phyloP scores from a whole-genome alignment of 1,140 invertebrate species.

The Panagrolaimus sp. region DNA sequence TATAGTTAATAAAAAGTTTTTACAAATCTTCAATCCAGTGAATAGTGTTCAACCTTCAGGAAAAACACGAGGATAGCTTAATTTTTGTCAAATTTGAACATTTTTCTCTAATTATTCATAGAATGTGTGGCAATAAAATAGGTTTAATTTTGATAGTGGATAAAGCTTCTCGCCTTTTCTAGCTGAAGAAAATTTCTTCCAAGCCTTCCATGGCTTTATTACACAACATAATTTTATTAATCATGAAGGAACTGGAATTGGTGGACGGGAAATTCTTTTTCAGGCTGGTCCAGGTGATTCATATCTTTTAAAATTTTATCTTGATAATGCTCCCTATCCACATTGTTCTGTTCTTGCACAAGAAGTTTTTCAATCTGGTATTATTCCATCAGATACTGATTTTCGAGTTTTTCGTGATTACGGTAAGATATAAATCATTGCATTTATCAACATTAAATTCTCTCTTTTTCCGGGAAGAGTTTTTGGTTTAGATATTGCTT shows the following conservation, averaged over 20 bases:
- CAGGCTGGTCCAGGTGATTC: conserved; percentile 80
- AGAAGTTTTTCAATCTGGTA: conserved; percentile 84
- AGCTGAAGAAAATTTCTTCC: conserved; percentile 60
- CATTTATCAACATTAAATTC: too few relatives aligned
- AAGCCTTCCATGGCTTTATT: conserved; percentile 86
- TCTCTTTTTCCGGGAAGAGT: too few relatives aligned
- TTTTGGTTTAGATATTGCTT: conserved; percentile 83
- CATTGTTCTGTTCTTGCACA: conserved; percentile 81
- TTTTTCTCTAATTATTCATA: too few relatives aligned
- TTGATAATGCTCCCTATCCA: conserved; percentile 75
- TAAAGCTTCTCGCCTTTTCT: conserved; percentile 18
- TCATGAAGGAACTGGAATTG: conserved; percentile 80
- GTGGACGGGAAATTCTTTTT: conserved; percentile 84
- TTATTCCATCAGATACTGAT: conserved; percentile 89
- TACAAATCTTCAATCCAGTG: too few relatives aligned
- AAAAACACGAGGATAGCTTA: too few relatives aligned
- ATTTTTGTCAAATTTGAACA: too few relatives aligned
- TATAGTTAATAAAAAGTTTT: too few relatives aligned
- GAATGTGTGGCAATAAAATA: too few relatives aligned
- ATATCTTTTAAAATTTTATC: conserved; percentile 80
- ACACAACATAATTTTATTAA: conserved; percentile 87
- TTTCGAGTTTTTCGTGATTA: conserved; percentile 84
- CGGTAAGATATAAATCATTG: too few relatives aligned
- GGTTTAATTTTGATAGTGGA: too few relatives aligned
- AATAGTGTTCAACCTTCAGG: too few relatives aligned